Percentiles rank a stretch among this genome's conserved stretches.
Evolutionary conservation across 2,888 invertebrate species (phyloP).

Genomic region (Micropterix aruncella): DNA sequence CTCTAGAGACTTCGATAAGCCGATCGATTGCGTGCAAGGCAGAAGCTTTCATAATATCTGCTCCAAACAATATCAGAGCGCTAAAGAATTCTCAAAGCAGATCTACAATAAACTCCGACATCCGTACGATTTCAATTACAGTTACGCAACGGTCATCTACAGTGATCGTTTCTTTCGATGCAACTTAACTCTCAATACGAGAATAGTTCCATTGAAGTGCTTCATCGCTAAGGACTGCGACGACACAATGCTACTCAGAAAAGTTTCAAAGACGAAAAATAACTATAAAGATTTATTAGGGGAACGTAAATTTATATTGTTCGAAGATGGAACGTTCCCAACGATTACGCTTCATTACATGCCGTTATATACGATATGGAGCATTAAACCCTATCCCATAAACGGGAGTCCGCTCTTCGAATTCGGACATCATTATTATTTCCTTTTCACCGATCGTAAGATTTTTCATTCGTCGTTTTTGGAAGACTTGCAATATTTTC

Average conservation of each 20-base stretch:
- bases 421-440: constrained; percentile 9
- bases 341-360: constrained; percentile 10
- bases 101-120: constrained; percentile 20
- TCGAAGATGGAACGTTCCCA: constrained; percentile 2
- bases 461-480: constrained; percentile 10
- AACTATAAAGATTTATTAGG: constrained; percentile 8
- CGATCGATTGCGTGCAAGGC: constrained; percentile 6
- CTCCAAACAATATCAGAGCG: constrained; percentile 11
- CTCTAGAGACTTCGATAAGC: constrained; percentile 10
- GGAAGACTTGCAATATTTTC: constrained; percentile 11
- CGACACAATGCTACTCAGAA: constrained; percentile 8
- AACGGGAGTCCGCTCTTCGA: constrained; percentile 8
- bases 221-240: constrained; percentile 10
- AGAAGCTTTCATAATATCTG: constrained; percentile 11
- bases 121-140: constrained; percentile 19
- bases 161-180: constrained; percentile 35
- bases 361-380: constrained; percentile 13
- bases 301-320: constrained; percentile 4
- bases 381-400: constrained; percentile 11
- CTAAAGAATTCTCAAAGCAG: constrained; percentile 15
- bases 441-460: constrained; percentile 9
- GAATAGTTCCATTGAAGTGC: constrained; percentile 10
- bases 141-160: constrained; percentile 26
- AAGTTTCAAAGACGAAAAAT: constrained; percentile 9
- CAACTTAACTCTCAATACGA: constrained; percentile 22